Evolutionary conservation across 2,888 invertebrate species (phyloP).

Genomic region (Biston betularia): DNA sequence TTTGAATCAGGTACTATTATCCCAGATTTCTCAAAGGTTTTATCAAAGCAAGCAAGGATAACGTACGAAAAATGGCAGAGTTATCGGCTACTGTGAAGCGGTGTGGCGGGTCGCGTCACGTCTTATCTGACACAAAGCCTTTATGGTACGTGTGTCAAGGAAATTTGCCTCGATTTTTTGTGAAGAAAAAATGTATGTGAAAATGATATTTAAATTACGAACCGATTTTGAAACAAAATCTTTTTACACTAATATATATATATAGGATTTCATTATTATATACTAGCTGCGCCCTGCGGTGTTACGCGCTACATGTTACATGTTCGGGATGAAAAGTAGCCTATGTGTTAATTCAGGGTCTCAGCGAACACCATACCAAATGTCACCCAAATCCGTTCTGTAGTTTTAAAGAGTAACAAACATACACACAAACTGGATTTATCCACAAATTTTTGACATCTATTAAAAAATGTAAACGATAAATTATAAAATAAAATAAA

Average conservation of each 20-base stretch:
- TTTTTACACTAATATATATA: background rate
- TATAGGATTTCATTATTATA: background rate
- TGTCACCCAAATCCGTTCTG: no score
- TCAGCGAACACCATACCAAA: no score
- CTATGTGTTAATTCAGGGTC: no score
- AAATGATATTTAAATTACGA: background rate
- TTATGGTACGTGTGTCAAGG: slow-evolving; percentile 9
- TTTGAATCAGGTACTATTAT: background rate
- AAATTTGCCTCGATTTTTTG: slow-evolving; percentile 4
- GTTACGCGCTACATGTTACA: no score
- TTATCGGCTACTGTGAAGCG: slow-evolving; percentile 15
- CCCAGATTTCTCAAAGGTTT: background rate
- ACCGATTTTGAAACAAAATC: background rate
- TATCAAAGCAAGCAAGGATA: slow-evolving; percentile 1
- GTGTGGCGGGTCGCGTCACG: slow-evolving; percentile 9
- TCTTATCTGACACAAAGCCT: slow-evolving; percentile 23
- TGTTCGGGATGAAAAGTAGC: no score
- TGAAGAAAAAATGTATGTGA: no score
- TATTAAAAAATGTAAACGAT: no score
- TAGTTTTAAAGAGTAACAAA: no score
- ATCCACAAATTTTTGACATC: no score
- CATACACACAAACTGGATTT: no score
- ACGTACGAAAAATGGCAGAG: slow-evolving; percentile 11
- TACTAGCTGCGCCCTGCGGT: no score
- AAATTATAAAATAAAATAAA: no score